phyloP scores from a whole-genome alignment of 2,797 vertebrate species.

The Notolepis coatsorum region DNA sequence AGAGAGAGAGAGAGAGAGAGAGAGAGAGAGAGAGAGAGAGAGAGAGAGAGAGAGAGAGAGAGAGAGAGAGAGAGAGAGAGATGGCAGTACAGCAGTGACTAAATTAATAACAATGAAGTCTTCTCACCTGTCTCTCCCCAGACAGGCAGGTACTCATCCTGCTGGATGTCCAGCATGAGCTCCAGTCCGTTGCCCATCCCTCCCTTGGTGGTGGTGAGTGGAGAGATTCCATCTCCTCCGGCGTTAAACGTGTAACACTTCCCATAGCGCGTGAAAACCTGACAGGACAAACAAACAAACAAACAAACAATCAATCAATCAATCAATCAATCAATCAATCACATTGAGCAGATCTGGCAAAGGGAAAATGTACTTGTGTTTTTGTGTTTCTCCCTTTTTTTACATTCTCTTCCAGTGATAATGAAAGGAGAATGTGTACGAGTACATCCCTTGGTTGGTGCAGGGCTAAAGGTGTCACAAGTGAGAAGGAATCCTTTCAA shows the following conservation, averaged over 20 bases:
- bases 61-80: background rate
- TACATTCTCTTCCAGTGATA: no score
- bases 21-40: background rate
- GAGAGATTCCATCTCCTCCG: constrained; percentile 84
- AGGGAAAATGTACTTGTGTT: no score
- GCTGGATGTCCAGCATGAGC: constrained; percentile 98
- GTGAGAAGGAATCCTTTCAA: no score
- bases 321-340: no score
- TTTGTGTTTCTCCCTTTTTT: no score
- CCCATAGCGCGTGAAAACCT: constrained; percentile 96
- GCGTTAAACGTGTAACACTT: constrained; percentile 99
- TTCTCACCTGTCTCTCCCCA: constrained; percentile 96
- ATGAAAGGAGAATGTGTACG: no score
- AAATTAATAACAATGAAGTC: background rate
- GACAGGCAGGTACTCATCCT: constrained; percentile 96
- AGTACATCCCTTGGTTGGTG: no score
- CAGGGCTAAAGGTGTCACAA: no score
- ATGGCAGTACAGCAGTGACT: background rate
- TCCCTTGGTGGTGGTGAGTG: constrained; percentile 92
- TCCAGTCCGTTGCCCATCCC: constrained; percentile 97
- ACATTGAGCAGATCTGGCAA: no score
- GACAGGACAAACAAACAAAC: no score
- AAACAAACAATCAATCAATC: no score
- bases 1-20: background rate
- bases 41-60: constrained; percentile 10